A percentile compares a stretch with the other conserved stretches of the same genome.
These are phyloP conservation scores for Spea bombifrons DNA, from an alignment of 2,113 vertebrate genomes.

Conservation along the genomic window DNA sequence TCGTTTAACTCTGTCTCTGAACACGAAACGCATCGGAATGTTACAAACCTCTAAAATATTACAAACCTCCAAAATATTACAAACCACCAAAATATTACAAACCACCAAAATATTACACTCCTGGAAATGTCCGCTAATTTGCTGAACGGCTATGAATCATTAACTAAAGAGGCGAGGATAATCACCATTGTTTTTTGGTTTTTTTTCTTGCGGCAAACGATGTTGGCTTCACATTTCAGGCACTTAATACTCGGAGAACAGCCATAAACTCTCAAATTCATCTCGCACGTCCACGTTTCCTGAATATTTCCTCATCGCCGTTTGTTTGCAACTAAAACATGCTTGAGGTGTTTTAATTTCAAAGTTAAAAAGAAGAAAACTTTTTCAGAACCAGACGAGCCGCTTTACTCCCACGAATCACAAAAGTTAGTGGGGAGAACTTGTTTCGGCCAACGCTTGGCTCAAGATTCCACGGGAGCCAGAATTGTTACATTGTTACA, in stretches of 20 bases:
- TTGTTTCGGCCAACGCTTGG: too few relatives aligned
- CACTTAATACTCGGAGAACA: neutral
- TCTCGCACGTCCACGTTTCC: neutral
- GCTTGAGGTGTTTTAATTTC: neutral
- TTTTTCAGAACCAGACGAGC: neutral
- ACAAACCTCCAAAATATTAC: too few relatives aligned
- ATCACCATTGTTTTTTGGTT: slow-evolving; percentile 10
- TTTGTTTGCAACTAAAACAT: neutral
- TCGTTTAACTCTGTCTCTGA: slow-evolving; percentile 34
- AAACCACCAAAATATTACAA: slow-evolving; percentile 28
- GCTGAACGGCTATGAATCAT: slow-evolving; percentile 33
- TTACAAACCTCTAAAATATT: slow-evolving; percentile 29
- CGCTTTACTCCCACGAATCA: too few relatives aligned
- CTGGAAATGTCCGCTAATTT: slow-evolving; percentile 25
- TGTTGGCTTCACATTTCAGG: slow-evolving; percentile 2
- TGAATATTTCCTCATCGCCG: neutral
- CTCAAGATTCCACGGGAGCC: too few relatives aligned
- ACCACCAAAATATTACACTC: slow-evolving; percentile 21
- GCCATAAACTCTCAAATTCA: neutral
- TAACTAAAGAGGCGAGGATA: slow-evolving; percentile 16
- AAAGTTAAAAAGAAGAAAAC: neutral
- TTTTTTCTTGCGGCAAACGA: slow-evolving; percentile 3
- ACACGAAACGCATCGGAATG: slow-evolving; percentile 12
- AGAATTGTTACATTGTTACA: too few relatives aligned
- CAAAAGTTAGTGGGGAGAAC: too few relatives aligned